Conservation (phyloP, 2,888 invertebrate species). For the Leuctra nigra region DNA sequence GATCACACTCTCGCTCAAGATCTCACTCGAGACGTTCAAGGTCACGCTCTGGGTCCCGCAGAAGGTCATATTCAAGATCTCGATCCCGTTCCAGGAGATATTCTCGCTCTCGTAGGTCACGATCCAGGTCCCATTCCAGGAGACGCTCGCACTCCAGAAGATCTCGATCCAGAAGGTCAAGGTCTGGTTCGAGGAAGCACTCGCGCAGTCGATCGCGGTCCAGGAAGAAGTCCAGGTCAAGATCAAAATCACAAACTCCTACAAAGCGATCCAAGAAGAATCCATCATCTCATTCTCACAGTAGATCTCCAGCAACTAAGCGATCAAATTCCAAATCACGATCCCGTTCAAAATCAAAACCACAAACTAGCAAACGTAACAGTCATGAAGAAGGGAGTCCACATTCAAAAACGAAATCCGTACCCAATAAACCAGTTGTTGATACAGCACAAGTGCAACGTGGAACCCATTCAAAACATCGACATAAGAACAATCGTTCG, state of each 20-base stretch:
- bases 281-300: slow-evolving; percentile 36
- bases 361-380: background rate
- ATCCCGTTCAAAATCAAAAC: slow-evolving; percentile 9
- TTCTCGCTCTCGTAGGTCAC: slow-evolving; percentile 37
- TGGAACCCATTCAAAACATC: background rate
- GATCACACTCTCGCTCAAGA: slow-evolving; percentile 32
- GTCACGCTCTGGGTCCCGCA: slow-evolving; percentile 35
- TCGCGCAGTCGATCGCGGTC: slow-evolving; percentile 26
- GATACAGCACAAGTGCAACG: background rate
- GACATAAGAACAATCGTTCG: background rate
- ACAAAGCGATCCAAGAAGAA: slow-evolving; percentile 29
- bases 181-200: slow-evolving; percentile 34
- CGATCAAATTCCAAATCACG: slow-evolving; percentile 28
- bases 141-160: slow-evolving; percentile 26
- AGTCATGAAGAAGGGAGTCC: background rate
- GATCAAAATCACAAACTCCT: slow-evolving; percentile 27
- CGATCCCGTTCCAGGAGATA: slow-evolving; percentile 35
- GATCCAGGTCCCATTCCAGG: slow-evolving; percentile 34
- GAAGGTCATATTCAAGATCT: slow-evolving; percentile 35
- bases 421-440: background rate
- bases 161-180: slow-evolving; percentile 33
- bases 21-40: slow-evolving; percentile 35
- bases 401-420: background rate
- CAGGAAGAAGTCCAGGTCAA: slow-evolving; percentile 12
- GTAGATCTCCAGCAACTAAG: slow-evolving; percentile 14